Evolutionary conservation across 2,113 vertebrate species (phyloP), one percentile per base, ranked within the genome.

Genomic region (Enhydra lutris): DNA sequence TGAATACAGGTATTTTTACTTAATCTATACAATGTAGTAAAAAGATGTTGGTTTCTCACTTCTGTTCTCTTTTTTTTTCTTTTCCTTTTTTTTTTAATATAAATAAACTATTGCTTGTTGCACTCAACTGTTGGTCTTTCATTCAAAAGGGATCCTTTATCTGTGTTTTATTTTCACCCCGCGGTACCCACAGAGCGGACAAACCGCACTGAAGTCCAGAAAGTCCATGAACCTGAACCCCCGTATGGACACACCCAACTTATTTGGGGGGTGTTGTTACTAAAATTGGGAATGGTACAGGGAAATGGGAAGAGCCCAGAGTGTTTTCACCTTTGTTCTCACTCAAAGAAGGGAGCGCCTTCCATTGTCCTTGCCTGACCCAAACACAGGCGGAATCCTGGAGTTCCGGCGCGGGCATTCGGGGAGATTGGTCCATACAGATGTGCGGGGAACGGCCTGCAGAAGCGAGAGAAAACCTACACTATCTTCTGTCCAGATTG

Each of bases 1-100:
- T 99, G 98, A 98, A 98, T 98, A 99, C 96, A 93, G 89, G 98
- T 99, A 98, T 99, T 99, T 99, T 99, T 99, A 98, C 98, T 98
- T 98, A 98, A 98, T 98, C 98, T 99, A 97, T 98, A 97, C 98
- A 92, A 98, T 98, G 98, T 98, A 98, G 96, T 98, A 98, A 98
- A 98, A 98, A 98, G 98, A 97, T 98, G 97, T 63, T 97, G 96
- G 52, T n/a, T 92, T 97, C 96, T 97, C 57, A 85, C 91, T 95
- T 91, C 57, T 91, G 31, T 45, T 39, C 69, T 73, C 11, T 73
- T 84, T 97, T 97, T 42, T 97, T 76, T 96, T 92, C 12, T 29
- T 96, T 81, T 20, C 63, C 73, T 82, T 97, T 98, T 98, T 98
- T 98, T 97, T 98, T 97, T 96, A 55, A 86, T 71, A 99, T 98